Evolutionary conservation across 2,888 invertebrate species (phyloP), one percentile per base, ranked within the genome.

Genomic region (Altica lythri): DNA sequence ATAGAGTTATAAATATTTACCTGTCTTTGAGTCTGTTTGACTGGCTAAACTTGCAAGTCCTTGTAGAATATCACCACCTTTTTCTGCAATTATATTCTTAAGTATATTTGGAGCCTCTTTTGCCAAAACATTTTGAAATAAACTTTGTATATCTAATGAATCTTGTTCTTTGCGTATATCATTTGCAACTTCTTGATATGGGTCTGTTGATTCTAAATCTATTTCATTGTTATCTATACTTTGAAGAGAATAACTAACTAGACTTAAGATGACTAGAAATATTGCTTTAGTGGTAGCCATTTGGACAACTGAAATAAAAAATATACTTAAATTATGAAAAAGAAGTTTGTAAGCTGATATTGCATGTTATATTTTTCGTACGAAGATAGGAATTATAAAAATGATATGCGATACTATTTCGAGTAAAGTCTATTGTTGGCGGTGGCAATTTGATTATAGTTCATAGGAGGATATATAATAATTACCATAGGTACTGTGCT

Each of bases 111-210:
- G 84, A 17, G 81, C 81, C 47, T 84, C 86, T 0, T 86, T 83
- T 63, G 88, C 86, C 80, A 90, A 82, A 40, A 90, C 79, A 19
- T 79, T 81, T 1, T 85, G 85, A 6, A 90, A 78, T 38, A 89
- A 77, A 5, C 82, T 83, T 1, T 86, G 87, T 0, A 90, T 83
- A 71, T 76, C 72, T 42, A 73, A 69, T 2, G 37, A 44, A 4
- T 53, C 55, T 40, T 72, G 71, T 10, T 74, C 71, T 66, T 85
- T 83, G 32, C 90, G 78, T 49, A 90, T 81, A 12, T 85, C 80
- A 2, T 85, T 82, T 0, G 89, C 89, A 6, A 25, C 38, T 6
- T 60, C 60, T 12, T 53, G 46, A 4, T 54, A 55, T 1, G 51
- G 51, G 67, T 81, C 85, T 1, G 83, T 77, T n/a, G n/a, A n/a